Conservation (phyloP, 2,888 invertebrate genomes). For the Cataglyphis cursor region DNA sequence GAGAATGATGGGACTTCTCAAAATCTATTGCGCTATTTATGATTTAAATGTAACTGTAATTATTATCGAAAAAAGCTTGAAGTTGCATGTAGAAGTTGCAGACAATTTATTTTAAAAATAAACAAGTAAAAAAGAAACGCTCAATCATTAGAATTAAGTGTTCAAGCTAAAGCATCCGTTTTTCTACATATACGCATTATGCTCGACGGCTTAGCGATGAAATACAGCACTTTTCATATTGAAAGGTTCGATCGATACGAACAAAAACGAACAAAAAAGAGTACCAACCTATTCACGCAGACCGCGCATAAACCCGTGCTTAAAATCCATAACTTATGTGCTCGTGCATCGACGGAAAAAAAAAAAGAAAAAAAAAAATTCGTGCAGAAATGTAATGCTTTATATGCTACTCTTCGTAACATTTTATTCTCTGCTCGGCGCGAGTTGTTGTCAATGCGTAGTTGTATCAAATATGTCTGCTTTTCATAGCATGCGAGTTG, state of each 20-base stretch:
- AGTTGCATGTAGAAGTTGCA: neutral
- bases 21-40: neutral
- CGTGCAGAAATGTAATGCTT: neutral
- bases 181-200: constrained; percentile 10
- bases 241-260: constrained; percentile 9
- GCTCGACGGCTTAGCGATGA: neutral
- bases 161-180: neutral
- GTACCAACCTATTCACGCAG: neutral
- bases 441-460: neutral
- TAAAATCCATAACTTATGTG: constrained; percentile 31
- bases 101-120: neutral
- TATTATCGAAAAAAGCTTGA: neutral
- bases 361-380: neutral
- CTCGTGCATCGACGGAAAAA: neutral
- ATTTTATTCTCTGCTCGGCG: neutral
- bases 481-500: neutral
- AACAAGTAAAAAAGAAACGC: neutral
- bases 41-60: neutral
- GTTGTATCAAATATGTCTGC: neutral
- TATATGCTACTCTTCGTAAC: neutral
- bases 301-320: neutral
- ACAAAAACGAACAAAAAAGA: neutral
- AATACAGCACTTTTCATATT: constrained; percentile 12
- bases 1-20: neutral
- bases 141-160: neutral